Evolutionary conservation across 2,113 vertebrate species (phyloP), one percentile per base, ranked within the genome.

Genomic region (Zosterops japonicus): DNA sequence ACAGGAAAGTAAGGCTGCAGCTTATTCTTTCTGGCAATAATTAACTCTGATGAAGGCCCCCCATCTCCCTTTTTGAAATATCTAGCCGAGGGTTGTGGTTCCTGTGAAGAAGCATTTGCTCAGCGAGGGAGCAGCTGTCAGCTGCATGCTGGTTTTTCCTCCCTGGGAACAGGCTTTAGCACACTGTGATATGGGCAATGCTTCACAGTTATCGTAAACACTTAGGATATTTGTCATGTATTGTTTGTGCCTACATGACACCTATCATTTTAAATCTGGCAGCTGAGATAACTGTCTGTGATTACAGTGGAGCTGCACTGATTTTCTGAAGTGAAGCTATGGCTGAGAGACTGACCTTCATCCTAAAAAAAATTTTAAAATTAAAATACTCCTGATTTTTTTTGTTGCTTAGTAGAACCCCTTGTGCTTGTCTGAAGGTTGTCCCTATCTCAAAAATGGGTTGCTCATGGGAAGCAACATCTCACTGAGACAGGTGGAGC

Each of bases 121-220:
- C 42, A 78, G 87, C 4, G 0, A 94, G 79, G 79, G 63, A 93
- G 24, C 96, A 96, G 93, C 90, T 97, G 94, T 92, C 95, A 96
- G 95, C 95, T 95, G 94, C 79, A 33, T 27, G 68, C 85, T 86
- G 87, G 12, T 64, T 91, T 92, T 47, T 42, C 60, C 41, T 83
- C 64, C 71, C 47, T 86, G 60, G 64, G 44, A 96, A 81, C 52
- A 59, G 60, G 52, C 90, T 88, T 47, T 59, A 88, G 67, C 5
- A 1, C 87, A 31, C 67, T 85, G 82, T 4, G 7, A 59, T 87
- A 39, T 47, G 52, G 69, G 78, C 49, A 2, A 46, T 36, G 42
- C 53, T 87, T 83, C n/a, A 12, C 87, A 88, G 68, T 36, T 59
- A 46, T 6, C 2, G 2, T 75, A 74, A 88, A 78, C 67, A 36